Conservation (phyloP, 2,797 vertebrate species). For the Tarsius wallacei region DNA sequence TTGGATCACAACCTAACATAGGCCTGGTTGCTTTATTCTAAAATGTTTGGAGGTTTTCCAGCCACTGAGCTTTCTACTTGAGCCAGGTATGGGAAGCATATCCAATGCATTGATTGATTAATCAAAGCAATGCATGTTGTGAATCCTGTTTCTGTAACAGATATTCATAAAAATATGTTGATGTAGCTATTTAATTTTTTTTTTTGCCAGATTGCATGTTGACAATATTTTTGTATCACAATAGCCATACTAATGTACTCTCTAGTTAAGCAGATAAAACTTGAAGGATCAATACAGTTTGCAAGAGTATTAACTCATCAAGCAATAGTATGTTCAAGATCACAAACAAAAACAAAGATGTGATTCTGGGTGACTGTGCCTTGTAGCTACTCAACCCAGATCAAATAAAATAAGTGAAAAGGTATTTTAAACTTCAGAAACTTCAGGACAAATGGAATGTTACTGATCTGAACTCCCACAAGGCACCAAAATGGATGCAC, state of each 20-base stretch:
- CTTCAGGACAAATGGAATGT: conserved; percentile 87
- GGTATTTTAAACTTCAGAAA: conserved; percentile 89
- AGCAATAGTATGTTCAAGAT: conserved; percentile 60
- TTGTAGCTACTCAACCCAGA: conserved; percentile 66
- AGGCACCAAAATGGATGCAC: conserved; percentile 89
- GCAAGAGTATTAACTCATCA: conserved; percentile 46
- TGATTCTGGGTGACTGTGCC: conserved; percentile 48
- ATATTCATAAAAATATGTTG: conserved; percentile 82
- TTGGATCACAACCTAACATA: conserved; percentile 90
- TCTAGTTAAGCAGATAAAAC: conserved; percentile 77
- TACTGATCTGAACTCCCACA: conserved; percentile 88
- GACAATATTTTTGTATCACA: conserved; percentile 54
- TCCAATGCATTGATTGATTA: conserved; percentile 90
- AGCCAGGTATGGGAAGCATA: conserved; percentile 86
- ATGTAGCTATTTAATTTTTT: conserved; percentile 74
- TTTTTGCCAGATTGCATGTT: conserved; percentile 79
- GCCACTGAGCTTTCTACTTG: conserved; percentile 84
- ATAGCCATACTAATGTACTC: neutral
- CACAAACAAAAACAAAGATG: conserved; percentile 72
- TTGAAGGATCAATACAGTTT: conserved; percentile 79
- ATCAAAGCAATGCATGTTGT: conserved; percentile 89
- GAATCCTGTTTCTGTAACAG: conserved; percentile 84
- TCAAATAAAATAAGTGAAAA: conserved; percentile 84
- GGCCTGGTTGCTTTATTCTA: conserved; percentile 89
- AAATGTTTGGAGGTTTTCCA: conserved; percentile 89